phyloP scores from a whole-genome alignment of 2,888 invertebrate genomes.

The Phlogophora meticulosa region DNA sequence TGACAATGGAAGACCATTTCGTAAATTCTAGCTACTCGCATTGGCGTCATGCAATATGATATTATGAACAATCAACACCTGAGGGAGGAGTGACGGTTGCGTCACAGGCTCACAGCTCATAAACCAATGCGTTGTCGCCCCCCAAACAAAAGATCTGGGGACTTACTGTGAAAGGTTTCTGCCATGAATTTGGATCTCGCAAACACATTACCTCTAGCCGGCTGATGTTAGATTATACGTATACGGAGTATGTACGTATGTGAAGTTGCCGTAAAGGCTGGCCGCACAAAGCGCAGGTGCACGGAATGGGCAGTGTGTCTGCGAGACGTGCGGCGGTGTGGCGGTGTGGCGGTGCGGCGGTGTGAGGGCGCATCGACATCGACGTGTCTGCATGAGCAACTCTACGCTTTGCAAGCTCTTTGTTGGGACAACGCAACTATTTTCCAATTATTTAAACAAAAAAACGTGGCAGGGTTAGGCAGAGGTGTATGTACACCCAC shows the following conservation, averaged over 20 bases:
- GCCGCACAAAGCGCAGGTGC: conserved; percentile 56
- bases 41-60: neutral
- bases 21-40: neutral
- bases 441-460: conserved; percentile 17
- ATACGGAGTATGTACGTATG: conserved; percentile 19
- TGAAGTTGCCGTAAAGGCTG: conserved; percentile 41
- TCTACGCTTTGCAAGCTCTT: conserved; percentile 26
- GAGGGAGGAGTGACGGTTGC: neutral
- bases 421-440: conserved; percentile 26
- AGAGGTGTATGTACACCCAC: neutral
- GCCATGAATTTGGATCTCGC: conserved; percentile 20
- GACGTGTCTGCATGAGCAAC: conserved; percentile 44
- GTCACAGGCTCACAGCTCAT: neutral
- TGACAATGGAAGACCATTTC: neutral
- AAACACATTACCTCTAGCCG: conserved; percentile 33
- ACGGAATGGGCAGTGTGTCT: conserved; percentile 50
- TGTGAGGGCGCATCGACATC: conserved; percentile 46
- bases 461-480: neutral
- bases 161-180: conserved; percentile 10
- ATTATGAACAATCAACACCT: neutral
- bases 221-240: conserved; percentile 29
- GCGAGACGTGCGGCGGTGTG: conserved; percentile 35
- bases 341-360: no score
- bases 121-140: neutral
- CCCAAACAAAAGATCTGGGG: neutral